Conservation (phyloP, 1,140 invertebrate species). For the Apis cerana region DNA sequence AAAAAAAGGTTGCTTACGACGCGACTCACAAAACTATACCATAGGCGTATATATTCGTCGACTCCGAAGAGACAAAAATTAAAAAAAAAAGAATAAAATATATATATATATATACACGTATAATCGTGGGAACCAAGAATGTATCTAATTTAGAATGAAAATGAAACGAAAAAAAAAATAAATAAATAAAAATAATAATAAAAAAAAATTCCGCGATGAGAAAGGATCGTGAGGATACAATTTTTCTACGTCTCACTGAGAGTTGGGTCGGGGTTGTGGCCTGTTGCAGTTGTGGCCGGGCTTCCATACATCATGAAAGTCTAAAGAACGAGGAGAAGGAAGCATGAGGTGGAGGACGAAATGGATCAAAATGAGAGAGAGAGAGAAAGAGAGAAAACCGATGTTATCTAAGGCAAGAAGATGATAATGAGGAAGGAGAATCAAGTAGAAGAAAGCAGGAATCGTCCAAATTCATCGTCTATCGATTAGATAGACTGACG, state of each 20-base stretch:
- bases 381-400: slow-evolving; percentile 11
- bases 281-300: slow-evolving; percentile 80
- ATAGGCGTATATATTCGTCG: neutral
- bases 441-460: neutral
- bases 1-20: neutral
- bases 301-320: slow-evolving; percentile 79
- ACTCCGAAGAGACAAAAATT: slow-evolving; percentile 17
- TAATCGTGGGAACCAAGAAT: slow-evolving; percentile 1
- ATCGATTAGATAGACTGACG: neutral
- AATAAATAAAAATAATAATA: slow-evolving; percentile 29
- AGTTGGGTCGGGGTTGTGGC: slow-evolving; percentile 66
- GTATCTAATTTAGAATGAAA: neutral
- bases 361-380: slow-evolving; percentile 24
- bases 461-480: neutral
- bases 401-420: slow-evolving; percentile 22
- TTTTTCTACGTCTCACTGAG: slow-evolving; percentile 61
- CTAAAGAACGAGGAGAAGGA: slow-evolving; percentile 58
- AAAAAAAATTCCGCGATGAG: slow-evolving; percentile 32
- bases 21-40: slow-evolving; percentile 3
- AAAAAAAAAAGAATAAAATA: neutral
- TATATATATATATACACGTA: neutral
- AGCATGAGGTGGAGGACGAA: slow-evolving; percentile 35
- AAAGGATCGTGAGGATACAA: slow-evolving; percentile 42
- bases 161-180: slow-evolving; percentile 1
- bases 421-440: slow-evolving; percentile 22